A percentile compares a stretch with the other conserved stretches of the same genome.
phyloP scores from a whole-genome alignment of 2,113 vertebrate genomes.

The Nesogale talazaci region DNA sequence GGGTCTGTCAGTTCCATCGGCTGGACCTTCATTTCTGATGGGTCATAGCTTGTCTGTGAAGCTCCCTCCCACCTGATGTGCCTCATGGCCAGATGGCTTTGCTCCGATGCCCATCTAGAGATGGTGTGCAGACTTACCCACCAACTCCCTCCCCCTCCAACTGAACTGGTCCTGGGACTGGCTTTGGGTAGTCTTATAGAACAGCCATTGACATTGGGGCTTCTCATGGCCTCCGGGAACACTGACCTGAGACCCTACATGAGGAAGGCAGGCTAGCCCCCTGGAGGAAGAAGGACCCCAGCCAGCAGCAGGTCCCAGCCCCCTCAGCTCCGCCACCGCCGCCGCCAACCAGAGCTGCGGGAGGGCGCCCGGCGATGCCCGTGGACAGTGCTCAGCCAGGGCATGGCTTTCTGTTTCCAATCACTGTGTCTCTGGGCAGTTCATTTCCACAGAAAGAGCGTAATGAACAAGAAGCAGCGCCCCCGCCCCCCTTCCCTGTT shows the following conservation, averaged over 20 bases:
- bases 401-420: neutral
- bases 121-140: neutral
- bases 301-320: no score
- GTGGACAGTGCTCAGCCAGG: accelerated
- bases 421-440: neutral
- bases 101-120: neutral
- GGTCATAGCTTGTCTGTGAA: neutral
- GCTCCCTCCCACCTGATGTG: neutral
- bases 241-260: neutral
- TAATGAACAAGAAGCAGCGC: no score
- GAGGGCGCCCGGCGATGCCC: neutral
- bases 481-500: neutral
- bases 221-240: neutral
- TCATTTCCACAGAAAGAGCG: constrained; percentile 1
- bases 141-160: neutral
- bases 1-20: neutral
- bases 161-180: neutral
- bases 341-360: neutral
- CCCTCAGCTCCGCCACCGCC: neutral
- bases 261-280: neutral
- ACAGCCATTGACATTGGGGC: accelerated
- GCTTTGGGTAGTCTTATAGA: neutral
- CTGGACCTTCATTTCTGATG: neutral
- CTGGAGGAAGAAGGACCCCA: neutral
- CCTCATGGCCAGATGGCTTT: neutral